phyloP scores from a whole-genome alignment of 2,113 vertebrate species.

The Podarcis raffonei region DNA sequence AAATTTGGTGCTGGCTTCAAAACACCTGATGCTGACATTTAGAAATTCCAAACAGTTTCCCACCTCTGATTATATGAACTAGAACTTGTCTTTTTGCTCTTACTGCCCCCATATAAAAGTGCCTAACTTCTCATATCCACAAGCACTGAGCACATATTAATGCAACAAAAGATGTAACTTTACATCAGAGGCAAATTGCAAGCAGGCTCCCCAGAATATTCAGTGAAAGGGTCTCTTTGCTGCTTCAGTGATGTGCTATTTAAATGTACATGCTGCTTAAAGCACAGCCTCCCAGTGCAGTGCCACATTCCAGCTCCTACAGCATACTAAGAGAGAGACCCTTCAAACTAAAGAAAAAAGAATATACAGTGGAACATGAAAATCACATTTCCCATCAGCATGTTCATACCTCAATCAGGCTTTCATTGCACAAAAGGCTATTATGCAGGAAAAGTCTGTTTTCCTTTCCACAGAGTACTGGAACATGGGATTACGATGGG shows the following conservation, averaged over 20 bases:
- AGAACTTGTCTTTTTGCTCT: no score
- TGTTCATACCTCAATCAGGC: slow-evolving; percentile 6
- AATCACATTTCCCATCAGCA: neutral
- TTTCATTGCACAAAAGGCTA: neutral
- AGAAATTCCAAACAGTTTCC: neutral
- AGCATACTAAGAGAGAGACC: slow-evolving; percentile 32
- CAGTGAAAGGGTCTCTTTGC: neutral
- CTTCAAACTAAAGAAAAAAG: neutral
- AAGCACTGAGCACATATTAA: no score
- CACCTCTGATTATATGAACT: neutral
- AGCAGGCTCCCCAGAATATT: neutral
- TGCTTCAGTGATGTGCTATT: slow-evolving; percentile 1
- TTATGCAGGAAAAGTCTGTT: neutral
- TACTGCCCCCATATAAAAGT: no score
- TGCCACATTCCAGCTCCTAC: slow-evolving; percentile 7
- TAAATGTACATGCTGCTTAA: neutral
- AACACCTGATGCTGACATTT: neutral
- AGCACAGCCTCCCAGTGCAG: slow-evolving; percentile 6
- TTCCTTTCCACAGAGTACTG: neutral
- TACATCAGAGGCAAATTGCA: no score
- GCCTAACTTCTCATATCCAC: no score
- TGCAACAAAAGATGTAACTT: no score
- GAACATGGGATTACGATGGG: neutral
- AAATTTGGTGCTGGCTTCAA: no score
- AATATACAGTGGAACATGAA: slow-evolving; percentile 22